A percentile compares a stretch with the other conserved stretches of the same genome.
Evolutionary conservation across 2,113 vertebrate species (phyloP).

Genomic region (Microcebus lehilahytsara): DNA sequence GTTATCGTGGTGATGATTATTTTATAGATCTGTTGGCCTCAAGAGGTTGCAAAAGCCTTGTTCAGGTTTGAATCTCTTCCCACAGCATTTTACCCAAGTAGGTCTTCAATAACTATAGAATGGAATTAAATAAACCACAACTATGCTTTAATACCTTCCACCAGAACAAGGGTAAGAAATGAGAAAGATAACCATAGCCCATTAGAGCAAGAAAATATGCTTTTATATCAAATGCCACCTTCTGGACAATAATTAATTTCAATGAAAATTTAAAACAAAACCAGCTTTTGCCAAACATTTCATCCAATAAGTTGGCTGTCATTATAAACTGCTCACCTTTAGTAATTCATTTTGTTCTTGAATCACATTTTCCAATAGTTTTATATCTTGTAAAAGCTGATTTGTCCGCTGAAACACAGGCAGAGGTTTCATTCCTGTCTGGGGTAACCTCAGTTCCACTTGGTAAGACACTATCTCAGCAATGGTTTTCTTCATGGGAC

Average conservation of each 20-base stretch:
- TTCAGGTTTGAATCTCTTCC: neutral
- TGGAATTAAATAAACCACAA: neutral
- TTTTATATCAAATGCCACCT: neutral
- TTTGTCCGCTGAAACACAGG: slow-evolving; percentile 87
- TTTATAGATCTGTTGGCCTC: neutral
- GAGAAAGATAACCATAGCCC: neutral
- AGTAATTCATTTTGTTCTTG: slow-evolving; percentile 85
- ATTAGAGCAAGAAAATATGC: neutral
- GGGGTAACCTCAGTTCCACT: slow-evolving; percentile 85
- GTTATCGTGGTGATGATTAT: too few species aligned
- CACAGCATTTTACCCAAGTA: neutral
- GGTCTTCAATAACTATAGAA: neutral
- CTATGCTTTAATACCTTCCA: neutral
- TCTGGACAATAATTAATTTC: neutral
- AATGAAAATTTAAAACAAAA: neutral
- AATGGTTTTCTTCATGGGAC: slow-evolving; percentile 89
- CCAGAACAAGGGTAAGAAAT: neutral
- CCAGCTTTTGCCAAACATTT: neutral
- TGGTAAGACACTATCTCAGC: slow-evolving; percentile 88
- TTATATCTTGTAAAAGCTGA: slow-evolving; percentile 86
- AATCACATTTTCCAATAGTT: slow-evolving; percentile 89
- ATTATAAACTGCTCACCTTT: slow-evolving; percentile 85
- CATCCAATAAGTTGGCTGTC: neutral
- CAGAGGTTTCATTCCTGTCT: slow-evolving; percentile 84
- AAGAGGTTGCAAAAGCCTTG: neutral